phyloP scores from a whole-genome alignment of 1,140 invertebrate genomes.

The Orussus abietinus region DNA sequence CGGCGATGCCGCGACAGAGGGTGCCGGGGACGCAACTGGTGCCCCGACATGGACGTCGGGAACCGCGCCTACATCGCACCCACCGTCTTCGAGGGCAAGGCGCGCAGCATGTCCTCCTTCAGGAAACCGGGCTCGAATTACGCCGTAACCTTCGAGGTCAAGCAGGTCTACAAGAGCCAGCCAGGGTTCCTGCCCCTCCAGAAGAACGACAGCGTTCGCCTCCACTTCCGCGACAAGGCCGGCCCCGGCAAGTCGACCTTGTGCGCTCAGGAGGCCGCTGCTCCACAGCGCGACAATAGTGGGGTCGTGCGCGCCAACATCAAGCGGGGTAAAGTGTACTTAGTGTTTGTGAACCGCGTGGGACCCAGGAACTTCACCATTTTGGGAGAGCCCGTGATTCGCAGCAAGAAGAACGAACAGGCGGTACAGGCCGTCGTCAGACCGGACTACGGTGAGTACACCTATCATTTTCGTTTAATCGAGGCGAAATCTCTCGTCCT shows the following conservation, averaged over 20 bases:
- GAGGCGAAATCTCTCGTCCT: constrained; percentile 23
- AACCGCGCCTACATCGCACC: constrained; percentile 61
- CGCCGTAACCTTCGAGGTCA: constrained; percentile 64
- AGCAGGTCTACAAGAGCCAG: constrained; percentile 61
- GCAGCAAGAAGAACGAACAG: constrained; percentile 54
- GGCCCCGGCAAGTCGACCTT: constrained; percentile 42
- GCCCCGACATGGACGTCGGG: constrained; percentile 58
- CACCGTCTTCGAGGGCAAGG: constrained; percentile 64
- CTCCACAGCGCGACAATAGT: constrained; percentile 36
- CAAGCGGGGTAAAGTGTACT: constrained; percentile 61
- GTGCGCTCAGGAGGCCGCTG: constrained; percentile 30
- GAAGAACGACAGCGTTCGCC: constrained; percentile 52
- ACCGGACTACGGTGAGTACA: constrained; percentile 59
- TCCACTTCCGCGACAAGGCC: constrained; percentile 53
- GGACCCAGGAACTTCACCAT: constrained; percentile 64
- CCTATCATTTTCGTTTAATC: constrained; percentile 15
- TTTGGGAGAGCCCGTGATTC: constrained; percentile 58
- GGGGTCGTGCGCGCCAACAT: constrained; percentile 58
- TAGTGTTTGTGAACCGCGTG: constrained; percentile 64
- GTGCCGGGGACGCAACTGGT: constrained; percentile 50
- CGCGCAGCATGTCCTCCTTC: constrained; percentile 58
- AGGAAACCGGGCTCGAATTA: constrained; percentile 56
- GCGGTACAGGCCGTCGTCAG: constrained; percentile 57
- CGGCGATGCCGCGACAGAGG: constrained; percentile 39
- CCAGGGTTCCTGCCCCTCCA: constrained; percentile 51